A percentile compares a stretch with the other conserved stretches of the same genome.
phyloP scores from a whole-genome alignment of 2,888 invertebrate species.

The Hypsopygia costalis region DNA sequence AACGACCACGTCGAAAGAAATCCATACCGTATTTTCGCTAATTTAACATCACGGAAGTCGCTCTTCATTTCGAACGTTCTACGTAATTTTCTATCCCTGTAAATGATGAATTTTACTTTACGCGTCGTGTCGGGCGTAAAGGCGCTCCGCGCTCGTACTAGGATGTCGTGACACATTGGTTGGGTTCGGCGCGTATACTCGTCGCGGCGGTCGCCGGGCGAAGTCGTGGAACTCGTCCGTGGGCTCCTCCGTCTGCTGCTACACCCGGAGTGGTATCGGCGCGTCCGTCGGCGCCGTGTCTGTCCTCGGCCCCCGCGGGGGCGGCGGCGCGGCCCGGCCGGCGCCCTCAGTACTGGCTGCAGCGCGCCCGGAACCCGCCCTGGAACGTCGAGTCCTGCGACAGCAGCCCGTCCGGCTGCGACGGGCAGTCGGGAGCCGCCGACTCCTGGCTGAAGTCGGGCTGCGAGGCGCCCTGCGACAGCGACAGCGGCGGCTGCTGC shows the following conservation, averaged over 20 bases:
- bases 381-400: constrained; percentile 96
- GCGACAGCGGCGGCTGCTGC: constrained; percentile 84
- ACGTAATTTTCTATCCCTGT: constrained; percentile 44
- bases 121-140: constrained; percentile 33
- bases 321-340: constrained; percentile 85
- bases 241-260: constrained; percentile 25
- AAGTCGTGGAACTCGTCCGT: constrained; percentile 32
- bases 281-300: constrained; percentile 43
- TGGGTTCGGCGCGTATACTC: constrained; percentile 34
- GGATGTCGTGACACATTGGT: constrained; percentile 33
- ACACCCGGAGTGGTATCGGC: constrained; percentile 26
- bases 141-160: constrained; percentile 34
- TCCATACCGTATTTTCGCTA: not conserved
- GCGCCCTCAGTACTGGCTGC: constrained; percentile 87
- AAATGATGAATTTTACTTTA: constrained; percentile 38
- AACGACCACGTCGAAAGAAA: not conserved
- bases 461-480: constrained; percentile 87
- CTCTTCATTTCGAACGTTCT: constrained; percentile 7
- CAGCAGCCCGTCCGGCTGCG: constrained; percentile 96
- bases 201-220: constrained; percentile 36
- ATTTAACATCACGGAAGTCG: constrained; percentile 1
- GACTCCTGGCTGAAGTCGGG: constrained; percentile 91
- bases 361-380: constrained; percentile 85
- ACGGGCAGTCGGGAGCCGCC: constrained; percentile 91
- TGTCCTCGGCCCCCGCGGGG: constrained; percentile 32